Base-by-base conservation (phyloP, 1,140 invertebrate genomes). In the Nasonia longicornis region DNA sequence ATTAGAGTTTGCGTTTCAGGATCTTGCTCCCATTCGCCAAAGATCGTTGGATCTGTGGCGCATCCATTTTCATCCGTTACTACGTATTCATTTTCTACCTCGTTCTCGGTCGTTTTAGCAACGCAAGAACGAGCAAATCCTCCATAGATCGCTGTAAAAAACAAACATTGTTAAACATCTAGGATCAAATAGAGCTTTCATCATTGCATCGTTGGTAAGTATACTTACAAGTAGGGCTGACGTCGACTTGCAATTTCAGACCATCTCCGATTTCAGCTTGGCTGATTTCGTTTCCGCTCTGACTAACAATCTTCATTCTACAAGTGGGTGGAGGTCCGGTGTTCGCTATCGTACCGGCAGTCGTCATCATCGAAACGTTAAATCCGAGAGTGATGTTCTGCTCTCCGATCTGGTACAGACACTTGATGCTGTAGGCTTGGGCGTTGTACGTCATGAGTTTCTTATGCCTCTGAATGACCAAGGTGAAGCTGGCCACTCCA, bases 1-100 rank as follows among this genome's bases (percentile, higher is more conserved):
- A 95, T 91, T 29, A 98, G 89, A 14, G 95, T 94, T 87, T 96
- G 95, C 14, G 95, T 95, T 52, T 96, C 95, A 7, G 95, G 93
- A 87, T 96, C 96, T 83, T 96, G 95, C 84, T 96, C 94, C 97
- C 97, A 98, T 88, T 98, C 96, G 22, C 96, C 96, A 86, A 98
- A 98, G 86, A 98, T 97, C 22, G 94, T 95, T 3, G 96, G 95
- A 91, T 98, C 97, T 0, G 96, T 97, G 20, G 97, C 96, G 86
- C 97, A 98, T 42, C 97, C 97, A 85, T 98, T 96, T 85, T 96
- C 96, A 90, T 98, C 97, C 0, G 97, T 98, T 11, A 98, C 97
- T 4, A 95, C 92, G 87, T 98, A 98, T 86, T 97, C 96, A 85
- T 97, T 97, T 88, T 98, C 96, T 48, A 95, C 92, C 84, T 95